Evolutionary conservation across 2,888 invertebrate genomes (phyloP), one percentile per base, ranked within the genome.

Genomic region (Meiosimyza decipiens): DNA sequence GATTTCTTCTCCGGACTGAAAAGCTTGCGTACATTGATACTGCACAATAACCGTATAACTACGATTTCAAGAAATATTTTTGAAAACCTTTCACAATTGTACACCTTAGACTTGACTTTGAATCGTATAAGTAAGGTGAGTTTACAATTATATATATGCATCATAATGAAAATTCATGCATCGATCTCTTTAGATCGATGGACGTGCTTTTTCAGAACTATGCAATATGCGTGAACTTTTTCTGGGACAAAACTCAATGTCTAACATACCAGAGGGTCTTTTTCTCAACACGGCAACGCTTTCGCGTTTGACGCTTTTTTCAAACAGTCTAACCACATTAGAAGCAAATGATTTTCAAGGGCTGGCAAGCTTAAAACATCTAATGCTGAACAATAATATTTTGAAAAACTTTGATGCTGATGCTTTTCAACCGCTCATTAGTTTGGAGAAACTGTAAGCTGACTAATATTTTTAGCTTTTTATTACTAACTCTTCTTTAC

Each of bases 361-460:
- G 0, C 82, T 91, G 11, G 75, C 78, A 18, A 88, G 88, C 76
- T 81, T 92, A 3, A 86, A 87, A 50, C 86, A 87, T 71, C 83
- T 92, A 1, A 88, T 90, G 82, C 82, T 92, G n/a, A 90, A 91
- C 79, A 90, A 91, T 79, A 92, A 92, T 77, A 81, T 89, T 51
- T 77, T 92, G 1, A 88, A 88, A 65, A 82, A 84, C 60, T 86
- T 89, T 68, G 83, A 88, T 68, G 80, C 84, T 18, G 87, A 80
- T 73, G 88, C 83, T 0, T 90, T 88, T 80, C 80, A 79, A 54
- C 86, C 84, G 71, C 85, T 88, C 33, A 87, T 80, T 73, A 88
- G 82, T 79, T 85, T 89, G 59, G 89, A 84, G 78, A 88, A 87
- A 80, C 87, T 88, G 90, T 91, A 81, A 87, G 89, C 81, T 54